Conservation (phyloP, 2,797 vertebrate species). For the Gymnoscopelus microlampas region DNA sequence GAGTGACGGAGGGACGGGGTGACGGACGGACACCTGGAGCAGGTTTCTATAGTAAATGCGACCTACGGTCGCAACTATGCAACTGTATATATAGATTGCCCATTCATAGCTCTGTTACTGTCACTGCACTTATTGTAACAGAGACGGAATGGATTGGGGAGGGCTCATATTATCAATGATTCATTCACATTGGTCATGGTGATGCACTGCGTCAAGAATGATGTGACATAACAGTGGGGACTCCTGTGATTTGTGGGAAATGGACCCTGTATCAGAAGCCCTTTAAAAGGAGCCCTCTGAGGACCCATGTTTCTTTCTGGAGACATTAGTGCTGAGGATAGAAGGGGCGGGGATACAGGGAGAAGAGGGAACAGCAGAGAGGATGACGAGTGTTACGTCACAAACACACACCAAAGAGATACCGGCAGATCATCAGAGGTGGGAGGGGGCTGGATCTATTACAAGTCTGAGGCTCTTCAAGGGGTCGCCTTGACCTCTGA, state of each 20-base stretch:
- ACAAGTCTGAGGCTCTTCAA: constrained; percentile 42
- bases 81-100: background rate
- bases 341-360: constrained; percentile 4
- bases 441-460: constrained; percentile 42
- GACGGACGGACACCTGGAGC: no score
- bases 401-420: constrained; percentile 34
- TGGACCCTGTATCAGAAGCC: background rate
- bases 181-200: constrained; percentile 6
- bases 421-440: background rate
- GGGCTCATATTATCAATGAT: no score
- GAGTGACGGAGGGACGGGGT: no score
- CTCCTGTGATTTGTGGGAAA: no score
- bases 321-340: constrained; percentile 4
- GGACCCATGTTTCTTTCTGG: constrained; percentile 12
- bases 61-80: no score
- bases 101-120: background rate
- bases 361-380: constrained; percentile 1
- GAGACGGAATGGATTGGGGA: no score
- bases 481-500: constrained; percentile 48
- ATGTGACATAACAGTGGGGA: no score
- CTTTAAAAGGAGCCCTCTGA: constrained; percentile 11
- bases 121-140: background rate
- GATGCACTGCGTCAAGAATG: constrained; percentile 5
- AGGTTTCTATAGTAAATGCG: no score
- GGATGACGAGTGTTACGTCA: constrained; percentile 31